Percentiles rank a stretch among this genome's conserved stretches.
phyloP scores from a whole-genome alignment of 2,888 invertebrate genomes.

The Nymphalis urticae region DNA sequence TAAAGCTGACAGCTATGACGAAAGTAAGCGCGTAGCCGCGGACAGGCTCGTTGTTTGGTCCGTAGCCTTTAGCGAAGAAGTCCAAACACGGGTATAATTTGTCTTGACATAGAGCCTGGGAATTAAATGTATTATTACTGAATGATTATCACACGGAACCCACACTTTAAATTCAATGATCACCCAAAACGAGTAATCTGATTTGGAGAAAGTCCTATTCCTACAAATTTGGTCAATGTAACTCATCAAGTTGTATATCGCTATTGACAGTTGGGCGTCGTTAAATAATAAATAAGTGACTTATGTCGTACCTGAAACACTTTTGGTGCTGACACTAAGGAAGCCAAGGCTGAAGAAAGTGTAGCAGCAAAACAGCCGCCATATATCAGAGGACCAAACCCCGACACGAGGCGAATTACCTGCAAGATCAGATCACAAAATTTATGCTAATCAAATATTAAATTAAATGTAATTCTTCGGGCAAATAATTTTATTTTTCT shows the following conservation, averaged over 20 bases:
- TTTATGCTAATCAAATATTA: neutral
- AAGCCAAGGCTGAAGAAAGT: constrained; percentile 96
- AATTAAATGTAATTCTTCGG: neutral
- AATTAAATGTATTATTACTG: neutral
- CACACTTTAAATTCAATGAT: neutral
- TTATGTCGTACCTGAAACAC: constrained; percentile 85
- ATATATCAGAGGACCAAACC: constrained; percentile 95
- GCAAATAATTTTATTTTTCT: neutral
- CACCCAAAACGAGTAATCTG: neutral
- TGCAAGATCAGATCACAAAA: constrained; percentile 54
- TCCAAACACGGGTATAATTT: constrained; percentile 94
- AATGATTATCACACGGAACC: too few relatives aligned
- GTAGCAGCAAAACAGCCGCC: constrained; percentile 99
- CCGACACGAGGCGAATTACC: constrained; percentile 91
- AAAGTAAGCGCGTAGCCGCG: constrained; percentile 97
- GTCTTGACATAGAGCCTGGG: constrained; percentile 93
- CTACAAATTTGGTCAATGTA: too few relatives aligned
- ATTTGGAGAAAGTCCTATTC: too few relatives aligned
- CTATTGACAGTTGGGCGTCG: too few relatives aligned
- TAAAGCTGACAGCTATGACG: constrained; percentile 91
- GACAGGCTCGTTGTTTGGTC: constrained; percentile 90
- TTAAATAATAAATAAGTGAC: too few relatives aligned
- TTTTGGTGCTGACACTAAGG: constrained; percentile 97
- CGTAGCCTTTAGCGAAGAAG: constrained; percentile 94
- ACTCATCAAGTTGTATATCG: too few relatives aligned